Percentiles rank a stretch among this genome's conserved stretches.
phyloP scores from a whole-genome alignment of 2,888 invertebrate genomes.

The Caenorhabditis doughertyi region DNA sequence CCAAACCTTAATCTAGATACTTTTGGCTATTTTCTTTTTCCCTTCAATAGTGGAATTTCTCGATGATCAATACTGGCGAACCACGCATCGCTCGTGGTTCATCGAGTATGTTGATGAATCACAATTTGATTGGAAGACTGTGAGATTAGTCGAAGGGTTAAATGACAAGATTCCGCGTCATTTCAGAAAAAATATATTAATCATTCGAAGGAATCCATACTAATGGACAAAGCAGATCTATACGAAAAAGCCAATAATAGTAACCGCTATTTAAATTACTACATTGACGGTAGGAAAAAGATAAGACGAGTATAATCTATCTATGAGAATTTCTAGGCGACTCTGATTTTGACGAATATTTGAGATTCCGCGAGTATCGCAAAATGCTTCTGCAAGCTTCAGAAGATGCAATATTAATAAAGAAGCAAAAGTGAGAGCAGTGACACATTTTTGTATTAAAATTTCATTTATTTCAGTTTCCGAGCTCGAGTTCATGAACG shows the following conservation, averaged over 20 bases:
- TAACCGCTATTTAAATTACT: slow-evolving; percentile 25
- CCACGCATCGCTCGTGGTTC: slow-evolving; percentile 43
- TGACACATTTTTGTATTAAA: neutral
- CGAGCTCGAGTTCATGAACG: slow-evolving; percentile 41
- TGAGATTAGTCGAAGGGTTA: neutral
- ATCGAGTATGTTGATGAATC: slow-evolving; percentile 21
- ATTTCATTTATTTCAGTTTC: slow-evolving; percentile 40
- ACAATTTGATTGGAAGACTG: slow-evolving; percentile 12
- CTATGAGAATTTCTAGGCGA: neutral
- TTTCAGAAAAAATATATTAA: slow-evolving; percentile 26
- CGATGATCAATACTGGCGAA: slow-evolving; percentile 48
- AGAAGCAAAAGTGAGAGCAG: slow-evolving; percentile 50
- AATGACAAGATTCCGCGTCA: neutral
- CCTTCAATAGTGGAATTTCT: slow-evolving; percentile 48
- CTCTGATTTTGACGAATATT: slow-evolving; percentile 40
- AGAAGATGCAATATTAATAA: slow-evolving; percentile 24
- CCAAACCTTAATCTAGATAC: slow-evolving; percentile 14
- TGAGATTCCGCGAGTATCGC: slow-evolving; percentile 45
- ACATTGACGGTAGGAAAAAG: neutral
- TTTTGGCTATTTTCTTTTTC: slow-evolving; percentile 54
- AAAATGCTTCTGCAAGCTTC: slow-evolving; percentile 42
- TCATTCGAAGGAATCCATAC: slow-evolving; percentile 37
- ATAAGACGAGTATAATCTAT: neutral
- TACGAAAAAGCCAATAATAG: slow-evolving; percentile 4
- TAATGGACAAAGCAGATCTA: slow-evolving; percentile 40